Evolutionary conservation across 1,140 invertebrate species (phyloP).

Genomic region (Pristionchus pacificus): DNA sequence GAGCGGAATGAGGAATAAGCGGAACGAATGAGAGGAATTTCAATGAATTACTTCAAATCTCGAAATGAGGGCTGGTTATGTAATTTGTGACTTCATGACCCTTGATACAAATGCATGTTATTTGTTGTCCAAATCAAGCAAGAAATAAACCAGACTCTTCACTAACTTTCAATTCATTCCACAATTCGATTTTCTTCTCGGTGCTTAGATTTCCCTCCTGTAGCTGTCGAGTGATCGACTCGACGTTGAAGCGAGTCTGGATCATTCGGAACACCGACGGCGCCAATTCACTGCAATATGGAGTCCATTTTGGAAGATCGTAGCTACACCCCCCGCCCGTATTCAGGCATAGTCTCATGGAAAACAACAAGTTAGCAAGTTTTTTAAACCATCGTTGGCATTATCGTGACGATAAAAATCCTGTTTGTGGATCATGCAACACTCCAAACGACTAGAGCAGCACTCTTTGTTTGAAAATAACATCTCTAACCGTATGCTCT

Average conservation of each 20-base stretch:
- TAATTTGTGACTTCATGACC: too few relatives aligned
- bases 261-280: not conserved
- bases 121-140: too few relatives aligned
- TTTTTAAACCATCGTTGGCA: conserved; percentile 19
- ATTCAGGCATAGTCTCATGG: conserved; percentile 1
- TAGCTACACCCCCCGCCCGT: not conserved
- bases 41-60: too few relatives aligned
- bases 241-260: not conserved
- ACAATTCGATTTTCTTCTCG: conserved; percentile 31
- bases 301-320: too few relatives aligned
- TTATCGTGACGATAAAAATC: conserved; percentile 15
- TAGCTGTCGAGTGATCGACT: not conserved
- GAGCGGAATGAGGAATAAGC: not conserved
- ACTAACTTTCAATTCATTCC: conserved; percentile 37
- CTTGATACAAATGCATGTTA: too few relatives aligned
- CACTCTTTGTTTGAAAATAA: conserved; percentile 22
- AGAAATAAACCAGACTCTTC: too few relatives aligned
- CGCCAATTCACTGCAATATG: not conserved
- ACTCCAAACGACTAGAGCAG: conserved; percentile 14
- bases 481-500: conserved; percentile 26
- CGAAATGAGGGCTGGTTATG: too few relatives aligned
- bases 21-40: too few relatives aligned
- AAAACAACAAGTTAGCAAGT: conserved; percentile 7
- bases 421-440: not conserved
- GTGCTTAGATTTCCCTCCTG: not conserved